phyloP scores from a whole-genome alignment of 2,888 invertebrate species.

The Pedicia rivosa region DNA sequence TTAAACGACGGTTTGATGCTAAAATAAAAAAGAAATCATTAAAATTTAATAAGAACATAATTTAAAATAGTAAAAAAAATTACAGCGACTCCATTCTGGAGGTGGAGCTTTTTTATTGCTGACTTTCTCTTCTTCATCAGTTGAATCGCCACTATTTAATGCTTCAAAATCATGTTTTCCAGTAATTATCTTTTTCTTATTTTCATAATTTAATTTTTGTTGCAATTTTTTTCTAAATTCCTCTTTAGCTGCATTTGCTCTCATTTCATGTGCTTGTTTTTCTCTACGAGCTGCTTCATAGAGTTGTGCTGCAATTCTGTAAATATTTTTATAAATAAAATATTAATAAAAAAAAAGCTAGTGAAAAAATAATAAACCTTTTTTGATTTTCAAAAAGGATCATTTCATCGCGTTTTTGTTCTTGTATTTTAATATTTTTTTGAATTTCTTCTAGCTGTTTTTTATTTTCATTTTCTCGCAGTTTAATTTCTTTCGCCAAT shows the following conservation, averaged over 20 bases:
- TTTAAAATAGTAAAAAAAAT: slow-evolving; percentile 12
- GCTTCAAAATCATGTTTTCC: slow-evolving; percentile 24
- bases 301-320: slow-evolving; percentile 10
- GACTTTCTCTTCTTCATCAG: slow-evolving; percentile 28
- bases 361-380: too few relatives aligned
- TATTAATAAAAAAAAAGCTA: too few relatives aligned
- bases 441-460: slow-evolving; percentile 4
- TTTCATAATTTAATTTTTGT: not conserved
- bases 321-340: not conserved
- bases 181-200: not conserved
- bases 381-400: slow-evolving; percentile 14
- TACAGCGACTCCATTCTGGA: slow-evolving; percentile 33
- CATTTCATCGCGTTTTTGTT: slow-evolving; percentile 8
- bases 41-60: not conserved
- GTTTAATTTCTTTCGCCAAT: slow-evolving; percentile 5
- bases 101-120: slow-evolving; percentile 22
- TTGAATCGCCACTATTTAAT: slow-evolving; percentile 30
- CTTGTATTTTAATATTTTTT: slow-evolving; percentile 8
- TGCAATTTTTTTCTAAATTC: not conserved
- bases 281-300: slow-evolving; percentile 20
- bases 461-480: slow-evolving; percentile 4
- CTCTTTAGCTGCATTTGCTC: too few relatives aligned
- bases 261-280: slow-evolving; percentile 15
- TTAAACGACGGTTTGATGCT: slow-evolving; percentile 31
- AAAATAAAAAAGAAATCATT: slow-evolving; percentile 14